Evolutionary conservation across 2,113 vertebrate genomes (phyloP).

Genomic region (Thalassarche chlororhynchos): DNA sequence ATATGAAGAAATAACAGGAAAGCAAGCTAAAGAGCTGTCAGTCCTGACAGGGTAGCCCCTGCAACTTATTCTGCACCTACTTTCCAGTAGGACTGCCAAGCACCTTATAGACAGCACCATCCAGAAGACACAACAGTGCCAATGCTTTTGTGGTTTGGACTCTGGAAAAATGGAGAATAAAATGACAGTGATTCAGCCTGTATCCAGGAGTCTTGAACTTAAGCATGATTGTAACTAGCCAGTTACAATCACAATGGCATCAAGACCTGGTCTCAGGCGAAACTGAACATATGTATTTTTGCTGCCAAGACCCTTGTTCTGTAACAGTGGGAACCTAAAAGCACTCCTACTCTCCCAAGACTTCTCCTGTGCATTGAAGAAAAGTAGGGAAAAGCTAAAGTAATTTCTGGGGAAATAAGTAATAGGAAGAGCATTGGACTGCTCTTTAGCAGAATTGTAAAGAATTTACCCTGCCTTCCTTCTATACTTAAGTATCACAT

Average conservation of each 20-base stretch:
- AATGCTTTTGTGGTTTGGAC: not conserved
- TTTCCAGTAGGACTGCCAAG: not conserved
- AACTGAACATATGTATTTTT: not conserved
- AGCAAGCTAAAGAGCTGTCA: not conserved
- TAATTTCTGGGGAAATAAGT: not conserved
- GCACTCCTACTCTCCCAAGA: not conserved
- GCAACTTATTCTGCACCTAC: not conserved
- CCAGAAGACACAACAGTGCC: not conserved
- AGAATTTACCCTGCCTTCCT: not conserved
- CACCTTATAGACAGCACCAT: not conserved
- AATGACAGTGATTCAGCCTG: not conserved
- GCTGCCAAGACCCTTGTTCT: not conserved
- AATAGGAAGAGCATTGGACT: not conserved
- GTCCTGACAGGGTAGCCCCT: not conserved
- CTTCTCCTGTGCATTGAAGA: not conserved
- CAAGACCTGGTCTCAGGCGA: not conserved
- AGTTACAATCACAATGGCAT: not conserved
- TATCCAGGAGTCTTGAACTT: rapidly evolving
- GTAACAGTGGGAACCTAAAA: not conserved
- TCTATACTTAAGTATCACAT: not conserved
- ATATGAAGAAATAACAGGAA: not conserved
- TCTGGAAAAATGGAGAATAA: not conserved
- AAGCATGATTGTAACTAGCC: not conserved
- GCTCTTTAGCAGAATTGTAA: not conserved
- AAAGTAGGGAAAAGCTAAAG: not conserved